These are phyloP conservation scores for Clarias platycephalus DNA, from an alignment of 2,797 vertebrate species.

Conservation along the genomic window DNA sequence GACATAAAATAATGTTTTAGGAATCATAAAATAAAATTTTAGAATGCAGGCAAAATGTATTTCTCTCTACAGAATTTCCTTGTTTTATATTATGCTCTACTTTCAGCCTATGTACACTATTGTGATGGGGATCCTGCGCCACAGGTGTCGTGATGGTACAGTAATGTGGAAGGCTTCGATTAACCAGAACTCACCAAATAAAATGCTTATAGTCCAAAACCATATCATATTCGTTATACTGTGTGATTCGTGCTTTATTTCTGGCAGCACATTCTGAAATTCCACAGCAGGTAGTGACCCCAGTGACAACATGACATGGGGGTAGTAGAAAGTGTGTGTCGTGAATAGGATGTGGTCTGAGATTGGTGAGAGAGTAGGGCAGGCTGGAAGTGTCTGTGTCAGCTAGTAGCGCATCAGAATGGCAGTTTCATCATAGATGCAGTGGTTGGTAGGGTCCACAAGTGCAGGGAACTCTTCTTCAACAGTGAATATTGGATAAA, in stretches of 20 bases:
- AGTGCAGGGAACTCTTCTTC: slow-evolving; percentile 47
- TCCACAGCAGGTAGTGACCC: background rate
- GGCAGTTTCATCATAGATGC: slow-evolving; percentile 46
- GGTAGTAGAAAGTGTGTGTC: background rate
- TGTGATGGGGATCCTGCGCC: slow-evolving; percentile 61
- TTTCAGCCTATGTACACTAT: slow-evolving; percentile 77
- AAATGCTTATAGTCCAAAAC: background rate
- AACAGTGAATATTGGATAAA: slow-evolving; percentile 61
- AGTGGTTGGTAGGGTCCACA: slow-evolving; percentile 33
- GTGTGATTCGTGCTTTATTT: background rate
- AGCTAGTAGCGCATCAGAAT: slow-evolving; percentile 28
- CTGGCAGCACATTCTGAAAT: background rate
- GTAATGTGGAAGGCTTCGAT: slow-evolving; percentile 54
- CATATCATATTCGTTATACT: background rate
- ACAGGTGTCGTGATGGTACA: slow-evolving; percentile 41
- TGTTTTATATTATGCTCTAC: slow-evolving; percentile 82
- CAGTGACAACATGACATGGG: background rate
- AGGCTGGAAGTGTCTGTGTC: slow-evolving; percentile 19
- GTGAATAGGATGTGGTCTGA: background rate
- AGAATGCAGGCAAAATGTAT: slow-evolving; percentile 59
- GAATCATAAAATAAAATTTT: slow-evolving; percentile 50
- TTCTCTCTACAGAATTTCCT: slow-evolving; percentile 68
- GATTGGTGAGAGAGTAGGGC: slow-evolving; percentile 23
- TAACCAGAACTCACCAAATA: slow-evolving; percentile 1
- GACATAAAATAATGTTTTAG: slow-evolving; percentile 44